These are phyloP conservation scores for Nesogale talazaci DNA, from an alignment of 2,113 vertebrate genomes.

Conservation along the genomic window DNA sequence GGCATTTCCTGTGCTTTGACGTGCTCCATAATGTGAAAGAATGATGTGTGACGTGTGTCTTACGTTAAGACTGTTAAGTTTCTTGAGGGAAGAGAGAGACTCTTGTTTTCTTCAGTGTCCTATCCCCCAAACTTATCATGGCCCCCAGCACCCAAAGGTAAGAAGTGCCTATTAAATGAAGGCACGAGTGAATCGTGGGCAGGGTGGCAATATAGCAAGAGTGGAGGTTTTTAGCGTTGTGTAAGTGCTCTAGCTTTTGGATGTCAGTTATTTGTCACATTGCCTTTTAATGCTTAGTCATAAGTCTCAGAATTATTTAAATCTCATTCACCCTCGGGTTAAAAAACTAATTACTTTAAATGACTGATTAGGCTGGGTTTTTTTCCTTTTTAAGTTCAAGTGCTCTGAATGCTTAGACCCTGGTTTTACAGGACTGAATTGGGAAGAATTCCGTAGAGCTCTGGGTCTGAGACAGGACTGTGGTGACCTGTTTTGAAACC, in stretches of 20 bases:
- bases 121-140: neutral
- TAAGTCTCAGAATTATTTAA: conserved; percentile 49
- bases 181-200: neutral
- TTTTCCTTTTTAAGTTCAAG: neutral
- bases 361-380: neutral
- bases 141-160: neutral
- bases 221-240: neutral
- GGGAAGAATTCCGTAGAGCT: neutral
- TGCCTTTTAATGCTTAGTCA: conserved; percentile 4
- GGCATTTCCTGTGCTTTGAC: neutral
- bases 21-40: neutral
- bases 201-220: neutral
- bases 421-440: conserved; percentile 23
- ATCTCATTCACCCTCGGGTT: neutral
- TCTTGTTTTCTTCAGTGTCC: neutral
- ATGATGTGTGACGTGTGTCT: neutral
- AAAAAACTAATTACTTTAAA: conserved; percentile 17
- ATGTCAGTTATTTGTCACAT: neutral
- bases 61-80: neutral
- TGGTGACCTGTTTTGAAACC: conserved; percentile 25
- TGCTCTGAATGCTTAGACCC: neutral
- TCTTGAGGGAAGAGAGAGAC: neutral
- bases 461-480: neutral
- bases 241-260: neutral
- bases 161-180: neutral